Conservation (phyloP, 2,797 vertebrate species). For the Trematomus bernacchii region DNA sequence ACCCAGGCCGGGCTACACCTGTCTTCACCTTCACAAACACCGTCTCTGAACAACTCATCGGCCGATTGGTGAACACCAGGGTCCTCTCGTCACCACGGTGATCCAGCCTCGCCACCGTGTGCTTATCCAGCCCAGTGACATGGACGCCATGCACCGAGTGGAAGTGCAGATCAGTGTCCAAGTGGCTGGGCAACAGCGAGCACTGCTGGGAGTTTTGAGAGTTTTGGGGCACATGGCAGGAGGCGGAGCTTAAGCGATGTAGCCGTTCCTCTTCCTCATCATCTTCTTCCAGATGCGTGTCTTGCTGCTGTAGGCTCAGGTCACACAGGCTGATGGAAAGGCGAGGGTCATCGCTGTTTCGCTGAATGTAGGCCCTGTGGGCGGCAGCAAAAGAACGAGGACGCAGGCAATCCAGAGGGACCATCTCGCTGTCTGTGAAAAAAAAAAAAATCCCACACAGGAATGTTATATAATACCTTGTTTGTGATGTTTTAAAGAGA, state of each 20-base stretch:
- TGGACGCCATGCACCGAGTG: slow-evolving; percentile 90
- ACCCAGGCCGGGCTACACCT: slow-evolving; percentile 67
- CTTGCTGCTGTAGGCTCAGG: slow-evolving; percentile 90
- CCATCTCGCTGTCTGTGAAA: slow-evolving; percentile 91
- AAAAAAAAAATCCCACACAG: slow-evolving; percentile 32
- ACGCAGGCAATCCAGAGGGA: slow-evolving; percentile 89
- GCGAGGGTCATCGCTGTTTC: slow-evolving; percentile 87
- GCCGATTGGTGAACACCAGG: slow-evolving; percentile 92
- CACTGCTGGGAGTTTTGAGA: slow-evolving; percentile 93
- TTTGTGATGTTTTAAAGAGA: slow-evolving; percentile 25
- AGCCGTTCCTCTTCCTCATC: slow-evolving; percentile 73
- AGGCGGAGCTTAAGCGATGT: slow-evolving; percentile 70
- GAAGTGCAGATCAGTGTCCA: slow-evolving; percentile 92
- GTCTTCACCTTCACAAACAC: slow-evolving; percentile 92
- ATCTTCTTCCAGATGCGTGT: slow-evolving; percentile 69
- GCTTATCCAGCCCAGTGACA: slow-evolving; percentile 89
- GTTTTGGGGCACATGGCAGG: slow-evolving; percentile 93
- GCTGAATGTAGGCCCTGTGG: slow-evolving; percentile 87
- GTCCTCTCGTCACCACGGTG: slow-evolving; percentile 91
- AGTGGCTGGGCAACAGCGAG: slow-evolving; percentile 88
- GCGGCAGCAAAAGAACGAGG: slow-evolving; percentile 89
- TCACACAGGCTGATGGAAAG: slow-evolving; percentile 93
- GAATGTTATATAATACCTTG: slow-evolving; percentile 41
- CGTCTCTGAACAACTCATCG: slow-evolving; percentile 89
- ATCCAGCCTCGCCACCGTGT: slow-evolving; percentile 89